Evolutionary conservation across 2,113 vertebrate genomes (phyloP).

Genomic region (Sardina pilchardus): DNA sequence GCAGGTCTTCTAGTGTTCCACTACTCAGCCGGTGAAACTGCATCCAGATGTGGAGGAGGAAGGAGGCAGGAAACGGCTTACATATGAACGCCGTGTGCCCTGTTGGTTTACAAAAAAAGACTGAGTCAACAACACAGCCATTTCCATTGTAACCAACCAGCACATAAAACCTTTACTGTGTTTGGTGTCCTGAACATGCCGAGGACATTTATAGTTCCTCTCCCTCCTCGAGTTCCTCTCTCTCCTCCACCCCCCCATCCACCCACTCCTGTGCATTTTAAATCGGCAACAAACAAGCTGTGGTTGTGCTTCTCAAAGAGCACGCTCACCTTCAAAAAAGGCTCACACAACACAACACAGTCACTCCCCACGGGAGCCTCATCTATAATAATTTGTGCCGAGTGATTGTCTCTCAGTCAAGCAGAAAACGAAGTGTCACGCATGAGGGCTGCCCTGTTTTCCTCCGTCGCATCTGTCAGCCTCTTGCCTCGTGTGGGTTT

Average conservation of each 20-base stretch:
- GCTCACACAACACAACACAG: neutral
- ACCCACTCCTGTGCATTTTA: neutral
- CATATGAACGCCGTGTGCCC: neutral
- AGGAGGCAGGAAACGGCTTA: conserved; percentile 5
- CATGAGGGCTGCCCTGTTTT: conserved; percentile 44
- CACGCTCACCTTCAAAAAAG: conserved; percentile 4
- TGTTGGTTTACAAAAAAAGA: neutral
- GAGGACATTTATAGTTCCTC: neutral
- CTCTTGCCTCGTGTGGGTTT: conserved; percentile 2
- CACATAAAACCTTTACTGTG: neutral
- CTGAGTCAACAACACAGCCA: neutral
- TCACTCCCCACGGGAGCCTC: conserved; percentile 25
- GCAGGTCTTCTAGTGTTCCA: conserved; percentile 44
- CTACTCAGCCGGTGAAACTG: neutral
- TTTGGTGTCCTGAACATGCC: neutral
- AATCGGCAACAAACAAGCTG: neutral
- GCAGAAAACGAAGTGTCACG: conserved; percentile 62
- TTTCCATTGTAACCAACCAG: neutral
- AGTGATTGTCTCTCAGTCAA: conserved; percentile 55
- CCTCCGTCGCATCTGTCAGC: neutral
- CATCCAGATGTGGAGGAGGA: conserved; percentile 44
- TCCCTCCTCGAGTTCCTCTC: conserved; percentile 16
- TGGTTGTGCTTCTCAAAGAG: neutral
- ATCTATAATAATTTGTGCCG: conserved; percentile 56
- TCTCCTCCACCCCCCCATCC: conserved; percentile 48